phyloP scores from a whole-genome alignment of 2,113 vertebrate genomes.

The Mesocricetus auratus region DNA sequence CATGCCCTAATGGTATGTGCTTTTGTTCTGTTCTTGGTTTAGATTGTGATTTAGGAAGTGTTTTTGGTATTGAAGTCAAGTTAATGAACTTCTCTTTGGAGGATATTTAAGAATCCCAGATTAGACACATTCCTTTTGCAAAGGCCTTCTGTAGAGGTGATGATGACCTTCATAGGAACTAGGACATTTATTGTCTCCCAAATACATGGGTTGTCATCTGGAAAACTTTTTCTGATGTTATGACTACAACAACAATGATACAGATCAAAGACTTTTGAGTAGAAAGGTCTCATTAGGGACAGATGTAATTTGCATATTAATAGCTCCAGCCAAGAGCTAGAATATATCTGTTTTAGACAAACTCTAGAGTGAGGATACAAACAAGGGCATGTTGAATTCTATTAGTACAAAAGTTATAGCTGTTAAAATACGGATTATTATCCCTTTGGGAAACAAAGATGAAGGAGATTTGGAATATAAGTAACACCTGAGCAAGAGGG shows the following conservation, averaged over 20 bases:
- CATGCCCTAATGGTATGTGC: too few species aligned
- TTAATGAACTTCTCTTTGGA: not conserved
- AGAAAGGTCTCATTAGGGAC: not conserved
- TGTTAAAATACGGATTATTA: not conserved
- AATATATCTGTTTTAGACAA: not conserved
- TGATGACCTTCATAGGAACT: not conserved
- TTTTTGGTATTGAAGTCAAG: not conserved
- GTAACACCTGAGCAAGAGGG: not conserved
- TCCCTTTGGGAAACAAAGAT: not conserved
- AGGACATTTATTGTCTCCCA: not conserved
- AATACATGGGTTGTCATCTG: not conserved
- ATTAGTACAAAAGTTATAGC: not conserved
- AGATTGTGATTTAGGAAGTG: constrained; percentile 2
- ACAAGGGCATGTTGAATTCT: not conserved
- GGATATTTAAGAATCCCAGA: not conserved
- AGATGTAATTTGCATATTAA: not conserved
- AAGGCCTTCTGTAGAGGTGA: not conserved
- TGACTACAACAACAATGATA: not conserved
- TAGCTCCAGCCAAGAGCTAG: not conserved
- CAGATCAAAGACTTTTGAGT: not conserved
- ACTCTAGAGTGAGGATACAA: not conserved
- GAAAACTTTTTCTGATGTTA: not conserved
- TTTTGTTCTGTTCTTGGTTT: not conserved
- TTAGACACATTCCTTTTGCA: not conserved
- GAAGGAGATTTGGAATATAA: not conserved